phyloP scores from a whole-genome alignment of 2,797 vertebrate genomes.

The Gymnopithys bicolor region DNA sequence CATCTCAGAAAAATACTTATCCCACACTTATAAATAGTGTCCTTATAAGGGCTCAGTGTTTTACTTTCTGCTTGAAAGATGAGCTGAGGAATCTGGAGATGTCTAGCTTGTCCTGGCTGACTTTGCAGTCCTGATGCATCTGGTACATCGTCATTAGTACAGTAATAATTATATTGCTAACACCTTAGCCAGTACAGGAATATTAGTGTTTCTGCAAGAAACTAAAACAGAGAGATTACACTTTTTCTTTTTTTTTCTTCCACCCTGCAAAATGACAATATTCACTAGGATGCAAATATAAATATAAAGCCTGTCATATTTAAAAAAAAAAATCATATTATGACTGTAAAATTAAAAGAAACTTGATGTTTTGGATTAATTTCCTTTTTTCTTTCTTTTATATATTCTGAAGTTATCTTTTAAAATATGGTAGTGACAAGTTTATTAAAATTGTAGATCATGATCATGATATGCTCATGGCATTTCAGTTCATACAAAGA shows the following conservation, averaged over 20 bases:
- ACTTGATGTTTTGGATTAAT: neutral
- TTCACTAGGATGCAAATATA: neutral
- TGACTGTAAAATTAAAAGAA: neutral
- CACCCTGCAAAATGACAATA: neutral
- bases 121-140: neutral
- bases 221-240: neutral
- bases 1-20: neutral
- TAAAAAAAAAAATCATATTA: neutral
- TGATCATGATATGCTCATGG: rapidly evolving
- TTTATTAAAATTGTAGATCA: neutral
- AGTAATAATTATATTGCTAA: neutral
- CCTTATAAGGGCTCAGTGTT: neutral
- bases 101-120: too few relatives aligned
- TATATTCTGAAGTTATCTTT: neutral
- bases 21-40: neutral
- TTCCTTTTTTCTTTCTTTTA: neutral
- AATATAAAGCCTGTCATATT: rapidly evolving
- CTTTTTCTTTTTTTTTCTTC: neutral
- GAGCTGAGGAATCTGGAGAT: neutral
- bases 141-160: neutral
- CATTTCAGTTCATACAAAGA: neutral
- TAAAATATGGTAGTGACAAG: neutral
- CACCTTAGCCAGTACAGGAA: neutral
- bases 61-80: neutral
- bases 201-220: neutral